These are phyloP conservation scores for Catagonus wagneri DNA, from an alignment of 2,113 vertebrate species.

Conservation along the genomic window DNA sequence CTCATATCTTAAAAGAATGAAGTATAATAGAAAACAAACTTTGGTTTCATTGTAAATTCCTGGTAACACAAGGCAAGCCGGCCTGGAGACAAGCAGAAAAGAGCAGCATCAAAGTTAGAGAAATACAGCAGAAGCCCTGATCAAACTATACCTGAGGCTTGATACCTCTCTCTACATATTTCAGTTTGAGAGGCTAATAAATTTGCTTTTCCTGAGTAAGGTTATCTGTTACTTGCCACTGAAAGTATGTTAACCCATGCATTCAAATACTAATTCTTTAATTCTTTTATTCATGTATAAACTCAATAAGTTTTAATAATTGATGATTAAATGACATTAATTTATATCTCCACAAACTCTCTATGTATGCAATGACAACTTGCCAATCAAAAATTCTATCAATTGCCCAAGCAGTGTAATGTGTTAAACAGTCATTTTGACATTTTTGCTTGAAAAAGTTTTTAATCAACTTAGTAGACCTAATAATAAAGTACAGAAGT, in stretches of 20 bases:
- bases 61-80: background rate
- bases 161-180: background rate
- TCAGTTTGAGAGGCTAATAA: background rate
- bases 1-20: background rate
- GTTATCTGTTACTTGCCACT: background rate
- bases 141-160: background rate
- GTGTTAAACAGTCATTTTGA: background rate
- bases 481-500: background rate
- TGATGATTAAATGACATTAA: slow-evolving; percentile 14
- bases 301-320: background rate
- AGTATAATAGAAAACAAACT: background rate
- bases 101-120: background rate
- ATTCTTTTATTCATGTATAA: background rate
- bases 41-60: background rate
- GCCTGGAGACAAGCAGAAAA: background rate
- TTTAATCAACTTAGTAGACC: background rate
- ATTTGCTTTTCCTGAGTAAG: background rate
- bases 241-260: background rate
- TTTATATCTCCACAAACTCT: background rate
- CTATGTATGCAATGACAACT: background rate
- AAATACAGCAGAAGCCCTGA: background rate
- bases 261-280: background rate
- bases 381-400: slow-evolving; percentile 7
- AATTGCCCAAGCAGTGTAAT: background rate
- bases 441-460: background rate